phyloP scores from a whole-genome alignment of 2,113 vertebrate genomes.

The Tricholaema leucomelas region DNA sequence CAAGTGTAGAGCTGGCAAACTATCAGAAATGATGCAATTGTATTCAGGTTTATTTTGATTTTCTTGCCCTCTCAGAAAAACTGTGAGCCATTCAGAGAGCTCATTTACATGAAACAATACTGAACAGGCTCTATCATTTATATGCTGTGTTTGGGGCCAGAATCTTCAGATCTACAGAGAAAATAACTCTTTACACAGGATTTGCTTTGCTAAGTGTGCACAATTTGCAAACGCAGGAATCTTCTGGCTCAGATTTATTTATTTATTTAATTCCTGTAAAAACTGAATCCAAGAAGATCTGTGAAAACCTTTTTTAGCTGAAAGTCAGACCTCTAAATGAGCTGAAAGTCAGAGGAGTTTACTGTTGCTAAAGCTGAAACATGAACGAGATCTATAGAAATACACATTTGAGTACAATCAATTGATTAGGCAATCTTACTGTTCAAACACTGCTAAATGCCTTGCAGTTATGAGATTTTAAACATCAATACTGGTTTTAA shows the following conservation, averaged over 20 bases:
- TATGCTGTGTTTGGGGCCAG: neutral
- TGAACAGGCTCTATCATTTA: neutral
- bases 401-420: conserved; percentile 10
- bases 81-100: neutral
- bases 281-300: neutral
- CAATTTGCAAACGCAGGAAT: neutral
- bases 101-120: neutral
- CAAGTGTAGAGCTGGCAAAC: neutral
- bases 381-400: conserved; percentile 30
- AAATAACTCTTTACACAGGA: neutral
- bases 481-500: conserved; percentile 71
- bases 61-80: conserved; percentile 5
- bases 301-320: neutral
- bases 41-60: neutral
- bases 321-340: conserved; percentile 3
- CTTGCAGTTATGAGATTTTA: conserved; percentile 71
- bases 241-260: neutral
- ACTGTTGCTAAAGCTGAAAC: conserved; percentile 24
- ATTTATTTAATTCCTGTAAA: no score
- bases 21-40: neutral
- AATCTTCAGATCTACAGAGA: neutral
- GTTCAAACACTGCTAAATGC: conserved; percentile 65
- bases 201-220: neutral
- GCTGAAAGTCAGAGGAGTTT: neutral
- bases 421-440: conserved; percentile 66